phyloP scores from a whole-genome alignment of 2,888 invertebrate species.

The Thymelicus acteon region DNA sequence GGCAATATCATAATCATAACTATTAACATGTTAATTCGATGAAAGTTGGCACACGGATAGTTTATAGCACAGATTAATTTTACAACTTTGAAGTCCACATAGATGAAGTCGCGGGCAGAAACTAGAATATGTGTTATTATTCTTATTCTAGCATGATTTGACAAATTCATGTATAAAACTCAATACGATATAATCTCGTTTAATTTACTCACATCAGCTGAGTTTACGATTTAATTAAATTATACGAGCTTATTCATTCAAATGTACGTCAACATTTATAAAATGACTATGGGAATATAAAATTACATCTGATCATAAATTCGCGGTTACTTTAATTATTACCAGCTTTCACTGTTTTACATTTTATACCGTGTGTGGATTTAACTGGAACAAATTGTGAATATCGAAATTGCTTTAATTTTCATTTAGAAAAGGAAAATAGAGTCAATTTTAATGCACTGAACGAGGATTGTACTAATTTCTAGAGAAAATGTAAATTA shows the following conservation, averaged over 20 bases:
- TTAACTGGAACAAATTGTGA: constrained; percentile 14
- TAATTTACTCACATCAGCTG: not conserved
- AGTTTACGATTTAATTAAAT: not conserved
- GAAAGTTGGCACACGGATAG: too few species aligned
- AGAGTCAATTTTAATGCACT: too few species aligned
- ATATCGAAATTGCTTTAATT: constrained; percentile 1
- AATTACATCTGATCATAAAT: not conserved
- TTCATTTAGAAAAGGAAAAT: constrained; percentile 6
- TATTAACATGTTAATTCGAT: too few species aligned
- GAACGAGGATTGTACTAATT: too few species aligned
- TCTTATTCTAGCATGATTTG: too few species aligned
- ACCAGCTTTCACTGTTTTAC: constrained; percentile 6
- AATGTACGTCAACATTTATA: not conserved
- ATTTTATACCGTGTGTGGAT: constrained; percentile 1
- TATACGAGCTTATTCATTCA: not conserved
- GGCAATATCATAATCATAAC: too few species aligned
- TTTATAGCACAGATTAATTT: too few species aligned
- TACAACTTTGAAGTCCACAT: too few species aligned
- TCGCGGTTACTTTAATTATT: constrained; percentile 3
- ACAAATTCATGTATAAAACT: too few species aligned
- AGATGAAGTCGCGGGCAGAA: not conserved
- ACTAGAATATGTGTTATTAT: too few species aligned
- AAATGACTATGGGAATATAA: not conserved
- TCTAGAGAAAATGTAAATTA: too few species aligned
- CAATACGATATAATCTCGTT: not conserved